Percentiles rank a stretch among this genome's conserved stretches.
Evolutionary conservation across 2,113 vertebrate genomes (phyloP).

Genomic region (Bos indicus): DNA sequence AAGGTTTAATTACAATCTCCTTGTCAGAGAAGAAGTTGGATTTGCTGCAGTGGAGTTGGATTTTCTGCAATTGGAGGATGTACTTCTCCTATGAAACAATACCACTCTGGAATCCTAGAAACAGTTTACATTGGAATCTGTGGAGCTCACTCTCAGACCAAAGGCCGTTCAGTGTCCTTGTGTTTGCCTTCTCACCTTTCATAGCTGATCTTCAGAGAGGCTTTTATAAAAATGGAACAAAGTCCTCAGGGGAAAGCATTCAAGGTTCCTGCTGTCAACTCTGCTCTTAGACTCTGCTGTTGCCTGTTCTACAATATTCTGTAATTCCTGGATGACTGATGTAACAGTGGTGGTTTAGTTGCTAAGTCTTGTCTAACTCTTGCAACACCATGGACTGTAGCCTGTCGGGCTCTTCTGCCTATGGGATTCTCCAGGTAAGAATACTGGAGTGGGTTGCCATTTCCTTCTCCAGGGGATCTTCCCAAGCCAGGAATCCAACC

Average conservation of each 20-base stretch:
- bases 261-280: background rate
- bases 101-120: background rate
- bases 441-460: background rate
- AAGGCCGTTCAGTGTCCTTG: background rate
- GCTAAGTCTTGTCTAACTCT: background rate
- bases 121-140: constrained; percentile 5
- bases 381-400: background rate
- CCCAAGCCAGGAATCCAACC: background rate
- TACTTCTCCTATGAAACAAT: background rate
- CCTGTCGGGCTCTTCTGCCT: background rate
- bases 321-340: background rate
- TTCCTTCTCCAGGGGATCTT: background rate
- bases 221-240: background rate
- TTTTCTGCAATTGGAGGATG: background rate
- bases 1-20: background rate
- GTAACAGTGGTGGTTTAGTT: background rate
- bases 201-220: background rate
- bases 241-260: background rate
- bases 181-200: background rate
- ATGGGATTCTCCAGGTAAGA: background rate
- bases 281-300: background rate
- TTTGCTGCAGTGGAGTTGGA: background rate
- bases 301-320: background rate
- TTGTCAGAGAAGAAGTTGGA: background rate
- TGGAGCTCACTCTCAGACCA: background rate